phyloP scores from a whole-genome alignment of 2,888 invertebrate species.

The Tenthredo distinguenda region DNA sequence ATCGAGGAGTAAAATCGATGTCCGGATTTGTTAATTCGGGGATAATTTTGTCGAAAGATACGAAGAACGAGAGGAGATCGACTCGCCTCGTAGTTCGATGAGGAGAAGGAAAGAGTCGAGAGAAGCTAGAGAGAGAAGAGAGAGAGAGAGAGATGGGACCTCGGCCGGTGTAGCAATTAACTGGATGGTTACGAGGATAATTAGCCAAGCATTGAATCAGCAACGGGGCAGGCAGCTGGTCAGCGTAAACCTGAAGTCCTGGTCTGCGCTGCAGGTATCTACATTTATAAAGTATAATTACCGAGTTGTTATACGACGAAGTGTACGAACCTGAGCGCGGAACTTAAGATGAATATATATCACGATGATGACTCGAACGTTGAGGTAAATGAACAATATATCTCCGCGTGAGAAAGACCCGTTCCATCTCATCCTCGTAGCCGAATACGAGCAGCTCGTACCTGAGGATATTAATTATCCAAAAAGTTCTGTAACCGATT shows the following conservation, averaged over 20 bases:
- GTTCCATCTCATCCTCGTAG: no score
- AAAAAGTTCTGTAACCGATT: background rate
- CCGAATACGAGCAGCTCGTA: no score
- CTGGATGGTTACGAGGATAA: constrained; percentile 75
- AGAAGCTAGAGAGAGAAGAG: background rate
- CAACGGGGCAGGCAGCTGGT: constrained; percentile 69
- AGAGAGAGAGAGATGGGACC: constrained; percentile 29
- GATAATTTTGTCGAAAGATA: background rate
- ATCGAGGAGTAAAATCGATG: no score
- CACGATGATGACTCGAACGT: background rate
- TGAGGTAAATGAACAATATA: background rate
- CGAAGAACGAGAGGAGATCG: background rate
- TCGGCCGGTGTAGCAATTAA: constrained; percentile 73
- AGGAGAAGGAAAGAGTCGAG: background rate
- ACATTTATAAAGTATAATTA: constrained; percentile 36
- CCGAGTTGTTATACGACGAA: constrained; percentile 14
- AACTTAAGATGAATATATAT: background rate
- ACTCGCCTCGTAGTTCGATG: background rate
- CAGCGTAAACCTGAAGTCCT: constrained; percentile 63
- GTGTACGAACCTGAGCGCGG: background rate
- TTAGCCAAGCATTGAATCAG: constrained; percentile 74
- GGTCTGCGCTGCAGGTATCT: constrained; percentile 3
- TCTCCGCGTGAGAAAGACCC: no score
- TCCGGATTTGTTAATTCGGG: no score
- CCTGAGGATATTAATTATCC: no score